Evolutionary conservation across 2,888 invertebrate genomes (phyloP).

Genomic region (Drymonia ruficornis): DNA sequence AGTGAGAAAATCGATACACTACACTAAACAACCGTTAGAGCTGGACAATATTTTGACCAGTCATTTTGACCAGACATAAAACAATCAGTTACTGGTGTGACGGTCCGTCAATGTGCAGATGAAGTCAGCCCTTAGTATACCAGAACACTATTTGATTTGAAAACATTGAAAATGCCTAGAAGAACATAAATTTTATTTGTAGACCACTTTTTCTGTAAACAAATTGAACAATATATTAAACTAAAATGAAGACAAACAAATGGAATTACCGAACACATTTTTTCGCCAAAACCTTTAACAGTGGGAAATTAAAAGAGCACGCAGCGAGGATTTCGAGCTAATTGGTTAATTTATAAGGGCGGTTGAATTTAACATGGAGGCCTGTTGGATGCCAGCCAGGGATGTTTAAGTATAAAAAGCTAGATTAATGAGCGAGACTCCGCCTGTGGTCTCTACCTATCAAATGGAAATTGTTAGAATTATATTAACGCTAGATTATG

Average conservation of each 20-base stretch:
- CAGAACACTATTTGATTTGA: no score
- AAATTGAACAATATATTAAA: no score
- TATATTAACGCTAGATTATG: background rate
- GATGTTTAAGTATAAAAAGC: slow-evolving; percentile 63
- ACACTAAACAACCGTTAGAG: no score
- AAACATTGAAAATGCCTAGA: no score
- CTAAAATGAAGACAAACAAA: background rate
- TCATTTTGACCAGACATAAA: no score
- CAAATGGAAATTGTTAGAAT: background rate
- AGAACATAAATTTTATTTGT: no score
- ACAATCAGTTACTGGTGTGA: no score
- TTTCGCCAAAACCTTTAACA: slow-evolving; percentile 53
- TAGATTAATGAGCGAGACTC: slow-evolving; percentile 53
- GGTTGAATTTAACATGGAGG: slow-evolving; percentile 66
- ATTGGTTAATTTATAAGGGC: slow-evolving; percentile 82
- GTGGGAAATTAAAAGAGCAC: slow-evolving; percentile 72
- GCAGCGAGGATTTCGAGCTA: slow-evolving; percentile 68
- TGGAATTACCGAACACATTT: background rate
- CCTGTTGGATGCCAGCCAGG: slow-evolving; percentile 70
- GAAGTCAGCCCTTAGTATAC: no score
- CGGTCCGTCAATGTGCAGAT: no score
- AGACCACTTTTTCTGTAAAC: no score
- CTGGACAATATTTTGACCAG: no score
- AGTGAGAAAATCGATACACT: no score
- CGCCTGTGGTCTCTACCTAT: slow-evolving; percentile 10